These are phyloP conservation scores for Calephelis nemesis DNA, from an alignment of 1,140 invertebrate genomes.

Conservation along the genomic window DNA sequence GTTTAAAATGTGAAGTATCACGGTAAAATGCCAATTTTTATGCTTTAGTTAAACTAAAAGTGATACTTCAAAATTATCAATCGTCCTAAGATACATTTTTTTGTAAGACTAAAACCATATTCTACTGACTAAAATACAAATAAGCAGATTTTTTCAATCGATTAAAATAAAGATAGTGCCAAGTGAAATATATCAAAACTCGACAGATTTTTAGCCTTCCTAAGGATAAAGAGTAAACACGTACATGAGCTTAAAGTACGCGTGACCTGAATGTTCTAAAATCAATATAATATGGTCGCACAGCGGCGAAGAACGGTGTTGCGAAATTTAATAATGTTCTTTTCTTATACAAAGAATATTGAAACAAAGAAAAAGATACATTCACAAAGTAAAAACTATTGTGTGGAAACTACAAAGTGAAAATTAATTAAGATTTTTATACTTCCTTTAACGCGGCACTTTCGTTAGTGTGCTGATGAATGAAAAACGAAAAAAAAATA, in stretches of 20 bases:
- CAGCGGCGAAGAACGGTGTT: constrained; percentile 7
- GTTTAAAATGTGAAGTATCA: too few species aligned
- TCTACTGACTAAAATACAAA: too few species aligned
- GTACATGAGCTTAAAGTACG: constrained; percentile 4
- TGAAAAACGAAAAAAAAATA: too few species aligned
- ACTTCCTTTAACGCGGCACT: not conserved
- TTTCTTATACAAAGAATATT: constrained; percentile 10
- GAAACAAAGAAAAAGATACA: constrained; percentile 18
- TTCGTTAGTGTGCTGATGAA: too few species aligned
- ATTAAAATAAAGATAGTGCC: too few species aligned
- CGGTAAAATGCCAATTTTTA: too few species aligned
- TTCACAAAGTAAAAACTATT: constrained; percentile 13
- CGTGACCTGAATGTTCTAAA: constrained; percentile 12
- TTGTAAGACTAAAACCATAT: too few species aligned
- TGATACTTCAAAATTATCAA: too few species aligned
- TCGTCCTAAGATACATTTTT: too few species aligned
- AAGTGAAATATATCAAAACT: not conserved
- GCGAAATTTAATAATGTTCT: constrained; percentile 13
- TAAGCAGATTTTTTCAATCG: too few species aligned
- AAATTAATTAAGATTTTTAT: not conserved
- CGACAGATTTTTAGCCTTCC: not conserved
- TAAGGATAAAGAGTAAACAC: not conserved
- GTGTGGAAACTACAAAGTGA: constrained; percentile 13
- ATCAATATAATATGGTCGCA: constrained; percentile 17
- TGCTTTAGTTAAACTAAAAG: too few species aligned